A percentile compares a stretch with the other conserved stretches of the same genome.
Evolutionary conservation across 2,888 invertebrate species (phyloP).

Genomic region (Rhorus exstirpatorius): DNA sequence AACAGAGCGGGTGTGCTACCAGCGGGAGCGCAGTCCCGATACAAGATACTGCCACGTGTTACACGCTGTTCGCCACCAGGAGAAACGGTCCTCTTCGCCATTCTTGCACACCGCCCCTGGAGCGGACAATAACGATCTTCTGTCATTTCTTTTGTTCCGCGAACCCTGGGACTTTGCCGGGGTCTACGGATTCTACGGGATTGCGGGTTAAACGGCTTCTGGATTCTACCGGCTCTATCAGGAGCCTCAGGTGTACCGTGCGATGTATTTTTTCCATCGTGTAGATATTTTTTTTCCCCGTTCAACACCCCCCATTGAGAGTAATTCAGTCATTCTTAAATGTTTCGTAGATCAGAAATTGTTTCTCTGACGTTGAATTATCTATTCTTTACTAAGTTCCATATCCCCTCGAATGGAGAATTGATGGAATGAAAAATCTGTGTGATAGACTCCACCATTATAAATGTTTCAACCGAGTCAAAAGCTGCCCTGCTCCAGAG

Average conservation of each 20-base stretch:
- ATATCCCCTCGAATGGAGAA: not conserved
- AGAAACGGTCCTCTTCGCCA: slow-evolving; percentile 80
- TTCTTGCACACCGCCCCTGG: slow-evolving; percentile 72
- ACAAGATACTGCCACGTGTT: slow-evolving; percentile 86
- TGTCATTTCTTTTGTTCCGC: slow-evolving; percentile 70
- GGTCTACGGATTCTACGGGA: slow-evolving; percentile 41
- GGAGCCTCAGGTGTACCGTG: not conserved
- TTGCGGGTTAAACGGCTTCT: slow-evolving; percentile 40
- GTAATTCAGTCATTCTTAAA: not conserved
- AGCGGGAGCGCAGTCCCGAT: slow-evolving; percentile 83
- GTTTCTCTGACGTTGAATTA: slow-evolving; percentile 17
- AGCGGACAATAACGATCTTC: slow-evolving; percentile 72
- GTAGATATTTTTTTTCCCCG: not conserved
- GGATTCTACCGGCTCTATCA: slow-evolving; percentile 59
- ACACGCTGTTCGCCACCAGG: slow-evolving; percentile 86
- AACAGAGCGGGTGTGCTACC: slow-evolving; percentile 80
- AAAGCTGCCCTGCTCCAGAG: not conserved
- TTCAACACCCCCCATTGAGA: slow-evolving; percentile 3
- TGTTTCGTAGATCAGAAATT: slow-evolving; percentile 10
- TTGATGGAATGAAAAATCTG: slow-evolving; percentile 24
- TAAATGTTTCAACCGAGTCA: slow-evolving; percentile 21
- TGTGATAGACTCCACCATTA: slow-evolving; percentile 9
- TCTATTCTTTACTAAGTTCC: not conserved
- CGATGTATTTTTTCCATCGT: slow-evolving; percentile 11
- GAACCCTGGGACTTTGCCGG: slow-evolving; percentile 39